These are phyloP conservation scores for Stenolophus ochropezus DNA, from an alignment of 2,888 invertebrate species.

Conservation along the genomic window DNA sequence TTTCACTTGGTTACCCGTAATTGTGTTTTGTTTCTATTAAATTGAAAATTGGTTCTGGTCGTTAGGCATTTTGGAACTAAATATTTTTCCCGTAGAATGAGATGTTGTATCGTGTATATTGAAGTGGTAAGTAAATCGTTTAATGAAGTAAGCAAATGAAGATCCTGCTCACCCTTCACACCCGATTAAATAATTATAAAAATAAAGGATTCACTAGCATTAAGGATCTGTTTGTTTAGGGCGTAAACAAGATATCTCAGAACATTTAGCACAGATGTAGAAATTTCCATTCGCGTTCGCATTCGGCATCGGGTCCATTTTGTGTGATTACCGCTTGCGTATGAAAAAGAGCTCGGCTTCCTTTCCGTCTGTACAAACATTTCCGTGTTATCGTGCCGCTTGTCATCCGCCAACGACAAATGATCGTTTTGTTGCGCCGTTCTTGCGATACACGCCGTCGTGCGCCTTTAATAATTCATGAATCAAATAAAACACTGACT, in stretches of 20 bases:
- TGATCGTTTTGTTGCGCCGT: constrained; percentile 41
- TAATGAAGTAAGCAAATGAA: neutral
- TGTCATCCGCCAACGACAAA: constrained; percentile 46
- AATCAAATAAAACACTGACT: constrained; percentile 29
- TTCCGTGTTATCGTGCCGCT: constrained; percentile 35
- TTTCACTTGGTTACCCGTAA: too few species aligned
- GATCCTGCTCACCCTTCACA: neutral
- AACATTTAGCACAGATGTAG: constrained; percentile 17
- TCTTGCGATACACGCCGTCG: constrained; percentile 22
- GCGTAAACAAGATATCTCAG: constrained; percentile 26
- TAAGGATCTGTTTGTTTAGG: constrained; percentile 24
- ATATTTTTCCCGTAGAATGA: too few species aligned
- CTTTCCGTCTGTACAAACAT: constrained; percentile 10
- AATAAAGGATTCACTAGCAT: constrained; percentile 10
- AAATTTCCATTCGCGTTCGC: neutral
- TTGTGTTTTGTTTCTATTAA: too few species aligned
- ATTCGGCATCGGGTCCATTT: too few species aligned
- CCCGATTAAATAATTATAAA: constrained; percentile 32
- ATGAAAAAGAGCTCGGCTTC: neutral
- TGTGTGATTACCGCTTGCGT: neutral
- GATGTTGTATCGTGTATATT: too few species aligned
- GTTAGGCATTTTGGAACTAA: too few species aligned
- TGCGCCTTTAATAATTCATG: constrained; percentile 39
- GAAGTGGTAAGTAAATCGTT: too few species aligned
- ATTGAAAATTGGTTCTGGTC: too few species aligned